Percentiles rank a stretch among this genome's conserved stretches.
phyloP scores from a whole-genome alignment of 2,113 vertebrate species.

The Morone chrysops region DNA sequence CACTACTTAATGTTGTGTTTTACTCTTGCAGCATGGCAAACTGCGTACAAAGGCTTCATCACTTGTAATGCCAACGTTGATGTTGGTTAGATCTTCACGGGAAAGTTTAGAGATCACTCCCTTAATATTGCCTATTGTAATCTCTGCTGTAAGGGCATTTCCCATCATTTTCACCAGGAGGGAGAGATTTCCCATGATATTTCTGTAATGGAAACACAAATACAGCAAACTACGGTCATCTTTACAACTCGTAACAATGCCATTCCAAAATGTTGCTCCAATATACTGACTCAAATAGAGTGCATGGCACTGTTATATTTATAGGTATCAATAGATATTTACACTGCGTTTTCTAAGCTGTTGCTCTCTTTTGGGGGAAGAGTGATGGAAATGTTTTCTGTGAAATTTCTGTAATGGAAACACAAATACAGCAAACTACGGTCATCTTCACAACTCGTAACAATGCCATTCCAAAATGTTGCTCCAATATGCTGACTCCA shows the following conservation, averaged over 20 bases:
- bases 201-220: slow-evolving; percentile 32
- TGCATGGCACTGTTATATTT: neutral
- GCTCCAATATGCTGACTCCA: neutral
- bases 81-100: neutral
- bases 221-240: neutral
- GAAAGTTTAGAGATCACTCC: slow-evolving; percentile 41
- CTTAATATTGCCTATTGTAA: slow-evolving; percentile 20
- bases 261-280: neutral
- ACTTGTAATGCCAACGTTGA: slow-evolving; percentile 5
- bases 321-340: slow-evolving; percentile 4
- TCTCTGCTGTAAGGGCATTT: neutral
- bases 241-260: neutral
- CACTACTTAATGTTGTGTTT: neutral
- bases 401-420: slow-evolving; percentile 15
- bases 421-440: neutral
- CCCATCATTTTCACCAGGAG: fast-evolving
- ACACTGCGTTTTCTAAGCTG: slow-evolving; percentile 15
- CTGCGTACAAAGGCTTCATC: slow-evolving; percentile 8
- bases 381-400: fast-evolving
- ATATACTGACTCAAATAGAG: neutral
- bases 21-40: neutral
- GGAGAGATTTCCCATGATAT: neutral
- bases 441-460: neutral
- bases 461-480: neutral
- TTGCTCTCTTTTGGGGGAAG: fast-evolving